phyloP scores from a whole-genome alignment of 2,888 invertebrate species.

The Tetramorium bicarinatum region DNA sequence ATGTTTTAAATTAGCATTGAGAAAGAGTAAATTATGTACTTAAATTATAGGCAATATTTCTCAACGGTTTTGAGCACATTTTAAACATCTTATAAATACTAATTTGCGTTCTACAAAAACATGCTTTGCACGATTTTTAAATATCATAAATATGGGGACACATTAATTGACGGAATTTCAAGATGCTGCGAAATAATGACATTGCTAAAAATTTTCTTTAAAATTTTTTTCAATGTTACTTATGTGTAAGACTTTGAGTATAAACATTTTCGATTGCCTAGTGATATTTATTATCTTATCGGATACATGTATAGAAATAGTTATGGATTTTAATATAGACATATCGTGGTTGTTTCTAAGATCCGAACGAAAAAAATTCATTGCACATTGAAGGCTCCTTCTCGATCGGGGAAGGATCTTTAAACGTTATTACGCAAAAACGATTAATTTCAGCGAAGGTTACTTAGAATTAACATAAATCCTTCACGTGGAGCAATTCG shows the following conservation, averaged over 20 bases:
- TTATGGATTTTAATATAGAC: not conserved
- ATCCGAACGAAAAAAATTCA: constrained; percentile 8
- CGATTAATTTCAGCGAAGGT: constrained; percentile 58
- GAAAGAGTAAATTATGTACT: not conserved
- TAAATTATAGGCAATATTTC: not conserved
- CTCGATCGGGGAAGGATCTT: constrained; percentile 6
- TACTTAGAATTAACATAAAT: constrained; percentile 66
- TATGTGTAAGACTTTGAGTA: not conserved
- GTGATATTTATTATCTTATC: constrained; percentile 12
- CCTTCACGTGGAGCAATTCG: constrained; percentile 53
- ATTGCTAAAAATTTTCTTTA: not conserved
- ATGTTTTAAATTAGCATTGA: not conserved
- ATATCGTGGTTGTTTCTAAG: not conserved
- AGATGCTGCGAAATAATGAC: not conserved
- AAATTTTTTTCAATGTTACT: not conserved
- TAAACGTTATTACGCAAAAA: constrained; percentile 44
- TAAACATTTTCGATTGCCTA: not conserved
- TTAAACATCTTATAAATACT: not conserved
- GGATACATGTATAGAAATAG: not conserved
- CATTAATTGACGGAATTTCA: not conserved
- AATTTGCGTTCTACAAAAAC: not conserved
- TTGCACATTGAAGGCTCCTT: not conserved
- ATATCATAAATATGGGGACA: not conserved
- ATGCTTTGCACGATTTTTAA: not conserved
- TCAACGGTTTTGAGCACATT: not conserved